Conservation (phyloP, 2,797 vertebrate species). For the Zalophus californianus region DNA sequence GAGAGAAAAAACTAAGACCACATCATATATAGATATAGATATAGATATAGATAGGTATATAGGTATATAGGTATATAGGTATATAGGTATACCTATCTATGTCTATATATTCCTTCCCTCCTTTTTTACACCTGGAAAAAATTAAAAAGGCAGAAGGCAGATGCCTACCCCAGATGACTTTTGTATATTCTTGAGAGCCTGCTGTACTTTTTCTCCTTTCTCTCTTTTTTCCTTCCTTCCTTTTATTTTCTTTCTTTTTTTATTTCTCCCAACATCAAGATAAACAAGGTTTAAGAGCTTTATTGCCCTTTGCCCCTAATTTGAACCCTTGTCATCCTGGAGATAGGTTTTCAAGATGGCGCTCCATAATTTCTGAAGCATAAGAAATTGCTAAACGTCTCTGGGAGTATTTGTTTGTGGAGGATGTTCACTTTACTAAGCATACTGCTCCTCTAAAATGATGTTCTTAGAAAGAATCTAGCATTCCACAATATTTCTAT, state of each 20-base stretch:
- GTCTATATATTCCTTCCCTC: neutral
- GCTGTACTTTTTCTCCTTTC: neutral
- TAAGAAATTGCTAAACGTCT: neutral
- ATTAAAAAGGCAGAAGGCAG: neutral
- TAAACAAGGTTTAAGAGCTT: neutral
- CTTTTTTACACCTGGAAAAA: neutral
- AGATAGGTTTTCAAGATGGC: conserved; percentile 22
- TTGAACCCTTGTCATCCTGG: neutral
- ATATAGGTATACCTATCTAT: neutral
- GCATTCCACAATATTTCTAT: neutral
- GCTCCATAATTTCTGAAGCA: conserved; percentile 14
- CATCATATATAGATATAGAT: neutral
- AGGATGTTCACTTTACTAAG: neutral
- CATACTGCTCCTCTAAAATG: neutral
- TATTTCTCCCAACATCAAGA: neutral
- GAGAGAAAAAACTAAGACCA: neutral
- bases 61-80: neutral
- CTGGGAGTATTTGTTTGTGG: neutral
- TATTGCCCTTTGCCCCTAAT: neutral
- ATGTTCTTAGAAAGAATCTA: conserved; percentile 2
- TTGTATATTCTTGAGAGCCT: neutral
- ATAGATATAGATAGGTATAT: neutral
- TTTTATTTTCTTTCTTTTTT: neutral
- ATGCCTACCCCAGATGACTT: neutral
- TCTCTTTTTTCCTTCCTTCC: neutral